Evolutionary conservation across 2,888 invertebrate species (phyloP).

Genomic region (Drosophila hawaiiensis): DNA sequence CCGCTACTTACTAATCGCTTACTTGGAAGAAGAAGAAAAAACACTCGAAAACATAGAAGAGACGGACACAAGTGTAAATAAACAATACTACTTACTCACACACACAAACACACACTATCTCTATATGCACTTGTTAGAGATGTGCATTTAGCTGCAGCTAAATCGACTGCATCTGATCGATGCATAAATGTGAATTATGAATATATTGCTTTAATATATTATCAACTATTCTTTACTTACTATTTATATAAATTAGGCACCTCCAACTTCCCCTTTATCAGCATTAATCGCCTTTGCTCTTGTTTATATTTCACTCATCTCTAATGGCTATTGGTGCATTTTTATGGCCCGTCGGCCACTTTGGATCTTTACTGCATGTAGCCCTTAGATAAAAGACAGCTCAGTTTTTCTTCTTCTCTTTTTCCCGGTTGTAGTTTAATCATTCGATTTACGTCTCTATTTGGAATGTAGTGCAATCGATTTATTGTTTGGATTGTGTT

Average conservation of each 20-base stretch:
- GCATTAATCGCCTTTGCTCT: background rate
- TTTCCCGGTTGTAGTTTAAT: constrained; percentile 17
- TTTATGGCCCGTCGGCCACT: constrained; percentile 33
- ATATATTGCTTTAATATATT: background rate
- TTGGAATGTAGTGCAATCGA: constrained; percentile 60
- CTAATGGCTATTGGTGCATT: constrained; percentile 26
- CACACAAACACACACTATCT: constrained; percentile 8
- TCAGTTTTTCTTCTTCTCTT: constrained; percentile 10
- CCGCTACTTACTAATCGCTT: constrained; percentile 66
- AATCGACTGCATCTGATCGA: background rate
- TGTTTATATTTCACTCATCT: constrained; percentile 18
- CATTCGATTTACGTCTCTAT: constrained; percentile 69
- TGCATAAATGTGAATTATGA: background rate
- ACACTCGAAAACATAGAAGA: constrained; percentile 31
- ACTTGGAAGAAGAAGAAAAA: constrained; percentile 55
- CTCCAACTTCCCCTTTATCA: background rate
- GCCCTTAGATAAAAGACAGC: constrained; percentile 15
- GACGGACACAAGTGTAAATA: constrained; percentile 61
- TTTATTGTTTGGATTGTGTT: constrained; percentile 48
- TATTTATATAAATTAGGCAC: background rate
- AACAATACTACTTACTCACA: constrained; percentile 57
- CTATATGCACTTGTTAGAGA: constrained; percentile 37
- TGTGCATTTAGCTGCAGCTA: constrained; percentile 25
- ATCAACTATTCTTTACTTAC: background rate
- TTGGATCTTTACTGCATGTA: constrained; percentile 42